Evolutionary conservation across 2,888 invertebrate genomes (phyloP).

Genomic region (Coelinius sp.): DNA sequence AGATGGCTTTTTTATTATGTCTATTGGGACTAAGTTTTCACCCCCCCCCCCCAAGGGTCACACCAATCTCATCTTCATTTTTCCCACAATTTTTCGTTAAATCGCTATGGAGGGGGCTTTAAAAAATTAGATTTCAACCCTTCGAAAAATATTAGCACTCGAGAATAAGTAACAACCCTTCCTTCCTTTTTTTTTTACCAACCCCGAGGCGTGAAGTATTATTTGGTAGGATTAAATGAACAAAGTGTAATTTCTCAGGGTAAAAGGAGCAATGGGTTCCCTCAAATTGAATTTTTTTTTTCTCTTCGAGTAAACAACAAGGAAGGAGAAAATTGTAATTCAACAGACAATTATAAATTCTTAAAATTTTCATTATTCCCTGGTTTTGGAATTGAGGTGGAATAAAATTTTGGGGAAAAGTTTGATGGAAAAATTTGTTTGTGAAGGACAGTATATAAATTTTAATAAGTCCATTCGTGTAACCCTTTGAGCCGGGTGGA

Average conservation of each 20-base stretch:
- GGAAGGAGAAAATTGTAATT: not conserved
- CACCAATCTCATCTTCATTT: constrained; percentile 24
- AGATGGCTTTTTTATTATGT: constrained; percentile 70
- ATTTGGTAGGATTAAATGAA: constrained; percentile 66
- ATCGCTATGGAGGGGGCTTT: constrained; percentile 47
- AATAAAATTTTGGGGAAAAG: not conserved
- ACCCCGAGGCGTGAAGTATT: constrained; percentile 53
- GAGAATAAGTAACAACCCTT: constrained; percentile 55
- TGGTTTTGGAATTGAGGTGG: not conserved
- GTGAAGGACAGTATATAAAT: constrained; percentile 60
- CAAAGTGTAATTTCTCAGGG: constrained; percentile 63
- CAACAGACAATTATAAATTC: not conserved
- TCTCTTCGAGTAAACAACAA: not conserved
- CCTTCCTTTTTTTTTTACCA: constrained; percentile 32
- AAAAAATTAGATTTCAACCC: constrained; percentile 69
- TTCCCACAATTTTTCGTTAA: constrained; percentile 39
- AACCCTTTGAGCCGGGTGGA: constrained; percentile 68
- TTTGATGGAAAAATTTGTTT: constrained; percentile 44
- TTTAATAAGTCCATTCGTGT: constrained; percentile 67
- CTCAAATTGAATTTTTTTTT: constrained; percentile 22
- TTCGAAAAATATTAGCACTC: constrained; percentile 67
- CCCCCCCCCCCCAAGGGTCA: not conserved
- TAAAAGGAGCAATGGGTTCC: constrained; percentile 44
- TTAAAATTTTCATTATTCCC: not conserved
- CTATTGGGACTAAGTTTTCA: constrained; percentile 59